Base-by-base conservation (phyloP, 1,140 invertebrate genomes). In the Magallana gigas region DNA sequence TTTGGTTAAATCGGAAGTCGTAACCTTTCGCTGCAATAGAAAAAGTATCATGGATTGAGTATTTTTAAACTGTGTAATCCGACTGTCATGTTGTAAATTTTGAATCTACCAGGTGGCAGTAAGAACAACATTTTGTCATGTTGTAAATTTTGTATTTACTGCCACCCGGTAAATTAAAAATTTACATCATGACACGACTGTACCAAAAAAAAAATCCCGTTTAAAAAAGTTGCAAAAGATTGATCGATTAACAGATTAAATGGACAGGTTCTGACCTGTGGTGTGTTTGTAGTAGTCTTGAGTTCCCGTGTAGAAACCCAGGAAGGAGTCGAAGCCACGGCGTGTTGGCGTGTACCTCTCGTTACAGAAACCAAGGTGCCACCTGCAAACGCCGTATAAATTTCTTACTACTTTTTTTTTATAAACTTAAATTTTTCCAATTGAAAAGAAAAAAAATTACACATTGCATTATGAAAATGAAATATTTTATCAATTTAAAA, bases 311-410 rank as follows among this genome's bases (percentile, higher is more conserved):
- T 95, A 96, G 90, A 94, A 95, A 3, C 95, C 95, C 76, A 94
- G 92, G 88, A 95, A 96, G 12, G 94, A 92, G 86, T 96, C 95
- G 90, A 96, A 96, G n/a, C 95, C 95, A 57, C 95, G 88, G 57
- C 91, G 91, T 8, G 94, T 94, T 16, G 95, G 95, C 8, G 95
- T 94, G 86, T 95, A 95, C 56, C 93, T 93, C 88, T 92, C 91
- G 80, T 95, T 94, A 88, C 95, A 96, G 86, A 94, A 96, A 3
- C 95, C 95, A 7, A 96, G 87, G 92, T 96, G 95, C 95, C 95
- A 96, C 91, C 93, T 94, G 60, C 3, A 48, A 48, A 48, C 36
- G 36, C 36, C 36, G 36, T 48, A 48, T 5, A 23, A 23, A 48
- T 5, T 48, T 48, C 5, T 48, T 48, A 48, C 5, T 48, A 48